These are phyloP conservation scores for Piezodorus guildinii DNA, from an alignment of 1,140 invertebrate genomes.

Conservation along the genomic window DNA sequence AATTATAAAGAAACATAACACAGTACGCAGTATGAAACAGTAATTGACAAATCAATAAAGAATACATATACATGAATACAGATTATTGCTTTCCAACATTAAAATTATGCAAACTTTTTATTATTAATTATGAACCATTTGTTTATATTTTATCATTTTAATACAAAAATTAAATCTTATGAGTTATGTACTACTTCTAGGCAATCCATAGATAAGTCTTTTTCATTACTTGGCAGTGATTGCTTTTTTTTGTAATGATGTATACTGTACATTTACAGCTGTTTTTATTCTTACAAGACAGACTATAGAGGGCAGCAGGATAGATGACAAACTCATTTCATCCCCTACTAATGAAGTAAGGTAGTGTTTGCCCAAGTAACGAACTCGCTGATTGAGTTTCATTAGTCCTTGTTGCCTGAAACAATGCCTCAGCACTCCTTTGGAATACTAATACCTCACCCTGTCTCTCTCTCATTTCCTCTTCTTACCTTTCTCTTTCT, in stretches of 20 bases:
- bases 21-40: too few relatives aligned
- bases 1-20: too few relatives aligned
- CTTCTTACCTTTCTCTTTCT: slow-evolving; percentile 14
- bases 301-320: not conserved
- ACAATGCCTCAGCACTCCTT: slow-evolving; percentile 7
- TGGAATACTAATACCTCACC: slow-evolving; percentile 8
- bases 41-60: too few relatives aligned
- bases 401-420: slow-evolving; percentile 4
- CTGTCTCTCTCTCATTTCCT: slow-evolving; percentile 30
- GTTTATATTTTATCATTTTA: too few relatives aligned
- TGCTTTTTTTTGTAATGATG: too few relatives aligned
- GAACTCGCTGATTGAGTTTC: slow-evolving; percentile 5
- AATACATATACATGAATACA: too few relatives aligned
- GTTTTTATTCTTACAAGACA: not conserved
- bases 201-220: too few relatives aligned
- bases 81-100: too few relatives aligned
- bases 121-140: too few relatives aligned
- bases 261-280: not conserved
- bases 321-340: slow-evolving; percentile 1
- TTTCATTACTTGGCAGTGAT: not conserved
- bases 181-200: too few relatives aligned
- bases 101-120: too few relatives aligned
- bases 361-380: slow-evolving; percentile 8
- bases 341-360: not conserved
- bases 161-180: too few relatives aligned